Evolutionary conservation across 2,113 vertebrate species (phyloP).

Genomic region (Halichoerus grypus): DNA sequence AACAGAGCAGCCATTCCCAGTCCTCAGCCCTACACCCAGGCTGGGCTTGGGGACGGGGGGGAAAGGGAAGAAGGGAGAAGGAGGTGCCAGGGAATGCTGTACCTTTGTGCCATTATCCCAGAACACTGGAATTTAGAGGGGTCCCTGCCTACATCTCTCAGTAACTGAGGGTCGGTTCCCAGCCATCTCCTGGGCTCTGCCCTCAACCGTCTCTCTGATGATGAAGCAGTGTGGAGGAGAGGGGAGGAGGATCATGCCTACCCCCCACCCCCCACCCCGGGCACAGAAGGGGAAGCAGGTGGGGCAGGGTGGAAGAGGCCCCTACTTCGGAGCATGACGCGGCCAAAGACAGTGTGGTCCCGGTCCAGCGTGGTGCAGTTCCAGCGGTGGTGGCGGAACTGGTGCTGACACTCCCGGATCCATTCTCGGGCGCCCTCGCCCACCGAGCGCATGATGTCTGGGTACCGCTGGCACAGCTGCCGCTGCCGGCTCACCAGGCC

Average conservation of each 20-base stretch:
- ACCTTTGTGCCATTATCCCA: neutral
- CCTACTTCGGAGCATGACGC: conserved; percentile 98
- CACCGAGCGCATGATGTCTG: conserved; percentile 98
- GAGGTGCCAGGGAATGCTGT: neutral
- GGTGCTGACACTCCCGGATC: conserved; percentile 98
- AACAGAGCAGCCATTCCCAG: conserved; percentile 36
- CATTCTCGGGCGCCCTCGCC: conserved; percentile 98
- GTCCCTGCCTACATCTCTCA: neutral
- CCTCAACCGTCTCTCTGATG: neutral
- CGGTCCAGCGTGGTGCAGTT: conserved; percentile 98
- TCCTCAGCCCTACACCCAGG: neutral
- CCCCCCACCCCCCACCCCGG: neutral
- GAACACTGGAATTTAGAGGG: neutral
- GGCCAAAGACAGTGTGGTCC: conserved; percentile 97
- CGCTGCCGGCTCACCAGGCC: conserved; percentile 97
- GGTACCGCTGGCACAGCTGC: conserved; percentile 97
- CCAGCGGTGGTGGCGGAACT: conserved; percentile 99
- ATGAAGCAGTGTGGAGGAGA: neutral
- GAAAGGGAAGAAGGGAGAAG: neutral
- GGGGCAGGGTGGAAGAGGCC: conserved; percentile 32
- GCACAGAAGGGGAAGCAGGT: conserved; percentile 6
- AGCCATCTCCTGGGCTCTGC: neutral
- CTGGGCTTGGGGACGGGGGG: neutral
- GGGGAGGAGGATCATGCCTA: neutral
- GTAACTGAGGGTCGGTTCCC: neutral